A percentile compares a stretch with the other conserved stretches of the same genome.
phyloP scores from a whole-genome alignment of 2,113 vertebrate species.

The Indri indri region DNA sequence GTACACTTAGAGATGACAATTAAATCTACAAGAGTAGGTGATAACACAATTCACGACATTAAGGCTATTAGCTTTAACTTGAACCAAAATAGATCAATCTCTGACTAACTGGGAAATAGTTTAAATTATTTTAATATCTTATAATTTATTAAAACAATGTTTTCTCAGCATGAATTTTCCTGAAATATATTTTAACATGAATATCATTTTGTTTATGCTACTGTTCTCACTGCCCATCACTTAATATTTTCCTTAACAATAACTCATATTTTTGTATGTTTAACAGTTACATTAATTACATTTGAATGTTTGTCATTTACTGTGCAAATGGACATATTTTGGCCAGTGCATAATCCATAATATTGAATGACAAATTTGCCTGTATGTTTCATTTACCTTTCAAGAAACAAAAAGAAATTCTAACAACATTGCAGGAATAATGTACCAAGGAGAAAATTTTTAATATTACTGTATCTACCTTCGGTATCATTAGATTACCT shows the following conservation, averaged over 20 bases:
- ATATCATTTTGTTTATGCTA: neutral
- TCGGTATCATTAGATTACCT: neutral
- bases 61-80: neutral
- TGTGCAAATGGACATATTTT: neutral
- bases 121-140: neutral
- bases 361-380: neutral
- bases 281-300: neutral
- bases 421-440: neutral
- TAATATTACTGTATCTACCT: neutral
- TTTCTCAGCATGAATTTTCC: neutral
- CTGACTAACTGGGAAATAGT: neutral
- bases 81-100: conserved; percentile 20
- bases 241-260: neutral
- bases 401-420: neutral
- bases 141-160: neutral
- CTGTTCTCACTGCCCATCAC: neutral
- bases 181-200: neutral
- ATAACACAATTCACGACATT: conserved; percentile 22
- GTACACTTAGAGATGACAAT: neutral
- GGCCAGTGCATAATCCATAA: neutral
- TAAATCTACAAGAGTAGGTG: conserved; percentile 15
- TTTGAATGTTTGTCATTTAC: neutral
- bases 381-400: neutral
- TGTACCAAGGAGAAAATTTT: neutral
- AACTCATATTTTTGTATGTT: neutral